A percentile compares a stretch with the other conserved stretches of the same genome.
Evolutionary conservation across 2,797 vertebrate species (phyloP).

Genomic region (Botia kubotai): DNA sequence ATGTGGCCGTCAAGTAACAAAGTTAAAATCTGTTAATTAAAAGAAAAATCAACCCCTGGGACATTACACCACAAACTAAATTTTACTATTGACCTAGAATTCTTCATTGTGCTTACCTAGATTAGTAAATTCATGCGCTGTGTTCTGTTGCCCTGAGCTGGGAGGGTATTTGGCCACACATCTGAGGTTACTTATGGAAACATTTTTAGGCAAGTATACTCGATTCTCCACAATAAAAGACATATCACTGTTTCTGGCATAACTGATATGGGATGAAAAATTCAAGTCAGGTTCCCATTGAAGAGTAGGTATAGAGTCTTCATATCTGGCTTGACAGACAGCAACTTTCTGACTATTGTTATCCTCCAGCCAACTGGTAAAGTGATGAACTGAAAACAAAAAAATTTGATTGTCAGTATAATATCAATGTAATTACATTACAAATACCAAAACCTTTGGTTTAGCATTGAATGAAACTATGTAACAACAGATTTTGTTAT

Average conservation of each 20-base stretch:
- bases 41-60: no score
- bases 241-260: accelerated
- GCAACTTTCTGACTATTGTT: slow-evolving; percentile 53
- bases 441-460: no score
- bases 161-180: slow-evolving; percentile 32
- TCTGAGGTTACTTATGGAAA: neutral
- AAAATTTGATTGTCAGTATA: neutral
- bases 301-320: slow-evolving; percentile 69
- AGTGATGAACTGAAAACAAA: slow-evolving; percentile 41
- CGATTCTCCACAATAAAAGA: slow-evolving; percentile 17
- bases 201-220: slow-evolving; percentile 2
- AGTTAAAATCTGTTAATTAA: no score
- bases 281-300: slow-evolving; percentile 62
- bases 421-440: neutral
- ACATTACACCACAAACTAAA: no score
- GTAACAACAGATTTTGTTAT: no score
- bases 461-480: no score
- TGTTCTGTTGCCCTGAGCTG: neutral
- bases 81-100: no score
- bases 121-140: accelerated
- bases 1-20: no score
- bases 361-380: slow-evolving; percentile 47
- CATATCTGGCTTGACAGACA: slow-evolving; percentile 68
- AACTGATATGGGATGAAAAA: accelerated
- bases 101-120: neutral